Evolutionary conservation across 2,888 invertebrate species (phyloP), one percentile per base, ranked within the genome.

Genomic region (Zootermopsis nevadensis): DNA sequence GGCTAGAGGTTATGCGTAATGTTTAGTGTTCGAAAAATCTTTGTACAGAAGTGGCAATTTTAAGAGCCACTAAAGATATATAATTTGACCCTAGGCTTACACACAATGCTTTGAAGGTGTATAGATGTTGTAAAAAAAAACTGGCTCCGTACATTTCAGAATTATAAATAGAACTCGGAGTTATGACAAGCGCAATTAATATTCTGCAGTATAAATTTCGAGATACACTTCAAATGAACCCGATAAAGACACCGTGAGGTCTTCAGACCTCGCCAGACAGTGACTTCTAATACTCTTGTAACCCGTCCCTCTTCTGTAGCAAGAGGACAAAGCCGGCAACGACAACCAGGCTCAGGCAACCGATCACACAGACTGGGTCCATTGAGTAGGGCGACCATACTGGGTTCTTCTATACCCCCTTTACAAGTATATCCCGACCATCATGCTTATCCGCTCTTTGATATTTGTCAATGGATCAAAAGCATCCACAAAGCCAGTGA

Each of bases 401-500:
- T n/a, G n/a, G n/a, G n/a, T n/a, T n/a, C n/a, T n/a, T n/a, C n/a
- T n/a, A n/a, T n/a, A n/a, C n/a, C n/a, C 27, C 60, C 60, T 19
- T 48, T 48, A 15, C 48, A 48, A 19, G n/a, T 6, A 60, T n/a
- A 55, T 67, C n/a, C 30, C 10, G 31, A 31, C 31, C 67, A 22
- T 1, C 66, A 6, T 69, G 19, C 33, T 30, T 33, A 69, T 69
- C 33, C 69, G 22, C 33, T 30, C 69, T 69, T 69, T 69, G 69
- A 69, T 69, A 69, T 69, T 2, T 69, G 69, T 27, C 66, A 66
- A 66, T 66, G 27, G 66, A 66, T 3, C 66, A 66, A n/a, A 66
- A 66, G 69, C 69, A 31, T 31, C 33, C 33, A 69, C 33, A 69
- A 33, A 69, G 31, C 69, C 69, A 69, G 33, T 69, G 33, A 27